A percentile compares a stretch with the other conserved stretches of the same genome.
Evolutionary conservation across 2,888 invertebrate genomes (phyloP).

Genomic region (Augiades crinisus): DNA sequence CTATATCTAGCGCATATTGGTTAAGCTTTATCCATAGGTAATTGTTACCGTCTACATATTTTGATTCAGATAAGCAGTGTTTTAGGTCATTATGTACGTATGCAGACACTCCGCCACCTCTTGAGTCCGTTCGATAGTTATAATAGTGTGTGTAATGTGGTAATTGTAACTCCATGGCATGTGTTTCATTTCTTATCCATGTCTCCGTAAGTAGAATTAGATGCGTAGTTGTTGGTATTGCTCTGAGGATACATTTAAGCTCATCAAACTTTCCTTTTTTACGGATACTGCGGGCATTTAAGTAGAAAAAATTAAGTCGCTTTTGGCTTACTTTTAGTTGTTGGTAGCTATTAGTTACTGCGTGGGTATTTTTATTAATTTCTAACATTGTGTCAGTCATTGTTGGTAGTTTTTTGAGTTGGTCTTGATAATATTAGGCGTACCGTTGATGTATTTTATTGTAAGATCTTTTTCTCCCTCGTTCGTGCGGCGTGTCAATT

Average conservation of each 20-base stretch:
- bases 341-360: conserved; percentile 26
- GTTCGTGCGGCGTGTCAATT: conserved; percentile 3
- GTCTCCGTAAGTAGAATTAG: conserved; percentile 25
- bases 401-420: not conserved
- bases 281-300: conserved; percentile 30
- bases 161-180: conserved; percentile 3
- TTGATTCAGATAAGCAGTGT: conserved; percentile 22
- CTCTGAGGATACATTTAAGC: conserved; percentile 29
- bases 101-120: conserved; percentile 36
- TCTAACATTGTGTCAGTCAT: not conserved
- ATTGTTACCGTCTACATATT: conserved; percentile 32
- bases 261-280: conserved; percentile 30
- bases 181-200: conserved; percentile 13
- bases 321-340: conserved; percentile 23
- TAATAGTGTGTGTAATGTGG: conserved; percentile 30
- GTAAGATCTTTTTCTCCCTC: conserved; percentile 21
- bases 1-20: conserved; percentile 30
- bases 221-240: conserved; percentile 23
- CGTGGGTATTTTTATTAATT: not conserved
- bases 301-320: conserved; percentile 27
- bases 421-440: conserved; percentile 18
- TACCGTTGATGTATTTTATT: conserved; percentile 24
- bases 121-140: conserved; percentile 31
- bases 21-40: conserved; percentile 34
- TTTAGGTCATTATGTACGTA: conserved; percentile 34